phyloP scores from a whole-genome alignment of 2,113 vertebrate species.

The Benitochromis conjunctus region DNA sequence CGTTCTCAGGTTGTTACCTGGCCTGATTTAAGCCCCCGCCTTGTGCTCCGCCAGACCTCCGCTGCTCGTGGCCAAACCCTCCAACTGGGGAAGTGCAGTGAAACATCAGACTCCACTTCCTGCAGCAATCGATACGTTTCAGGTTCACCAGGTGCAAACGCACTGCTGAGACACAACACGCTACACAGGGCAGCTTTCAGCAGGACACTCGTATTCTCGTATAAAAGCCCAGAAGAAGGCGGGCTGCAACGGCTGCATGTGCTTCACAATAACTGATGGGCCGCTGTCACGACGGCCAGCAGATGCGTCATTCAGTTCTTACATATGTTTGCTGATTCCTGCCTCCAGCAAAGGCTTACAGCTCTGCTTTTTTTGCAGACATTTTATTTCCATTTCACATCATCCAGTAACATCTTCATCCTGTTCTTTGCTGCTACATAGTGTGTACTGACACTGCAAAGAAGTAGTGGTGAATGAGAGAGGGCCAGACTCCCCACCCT shows the following conservation, averaged over 20 bases:
- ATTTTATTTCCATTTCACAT: neutral
- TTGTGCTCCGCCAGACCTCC: neutral
- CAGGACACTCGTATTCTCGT: neutral
- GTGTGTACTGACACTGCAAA: neutral
- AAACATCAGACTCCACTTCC: conserved; percentile 81
- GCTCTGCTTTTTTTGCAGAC: neutral
- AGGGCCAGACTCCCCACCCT: neutral
- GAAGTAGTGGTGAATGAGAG: neutral
- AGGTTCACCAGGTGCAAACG: conserved; percentile 43
- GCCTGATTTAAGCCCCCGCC: neutral
- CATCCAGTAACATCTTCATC: neutral
- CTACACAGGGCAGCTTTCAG: neutral
- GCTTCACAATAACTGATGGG: neutral
- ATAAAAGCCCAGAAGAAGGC: neutral
- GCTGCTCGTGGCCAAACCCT: conserved; percentile 48
- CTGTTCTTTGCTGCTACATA: neutral
- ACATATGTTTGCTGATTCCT: neutral
- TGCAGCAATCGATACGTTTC: conserved; percentile 72
- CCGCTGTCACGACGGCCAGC: neutral
- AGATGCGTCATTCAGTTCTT: neutral
- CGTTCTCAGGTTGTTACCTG: too few species aligned
- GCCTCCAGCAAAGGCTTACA: neutral
- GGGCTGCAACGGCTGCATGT: neutral
- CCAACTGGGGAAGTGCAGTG: conserved; percentile 68
- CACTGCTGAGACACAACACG: neutral